Conservation (phyloP, 2,888 invertebrate genomes). For the Habrosyne pyritoides region DNA sequence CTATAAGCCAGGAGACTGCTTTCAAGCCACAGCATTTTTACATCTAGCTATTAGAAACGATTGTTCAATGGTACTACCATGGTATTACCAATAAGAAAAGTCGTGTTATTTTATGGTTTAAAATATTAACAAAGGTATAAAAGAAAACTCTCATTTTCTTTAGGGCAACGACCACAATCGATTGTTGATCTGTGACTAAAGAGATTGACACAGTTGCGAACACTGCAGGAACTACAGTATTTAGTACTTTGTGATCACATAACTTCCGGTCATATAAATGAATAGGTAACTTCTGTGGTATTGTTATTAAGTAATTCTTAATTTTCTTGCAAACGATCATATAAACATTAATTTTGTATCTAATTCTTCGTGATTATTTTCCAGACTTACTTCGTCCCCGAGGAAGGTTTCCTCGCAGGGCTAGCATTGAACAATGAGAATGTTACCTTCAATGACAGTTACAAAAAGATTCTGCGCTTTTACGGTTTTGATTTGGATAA, state of each 20-base stretch:
- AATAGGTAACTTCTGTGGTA: not conserved
- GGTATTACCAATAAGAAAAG: no score
- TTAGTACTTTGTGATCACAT: conserved; percentile 11
- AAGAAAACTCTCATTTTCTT: conserved; percentile 11
- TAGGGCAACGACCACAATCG: conserved; percentile 6
- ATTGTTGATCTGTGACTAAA: conserved; percentile 38
- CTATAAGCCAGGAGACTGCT: no score
- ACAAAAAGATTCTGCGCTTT: conserved; percentile 88
- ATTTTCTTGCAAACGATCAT: not conserved
- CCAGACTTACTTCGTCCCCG: conserved; percentile 92
- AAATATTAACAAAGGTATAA: not conserved
- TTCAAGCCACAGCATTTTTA: no score
- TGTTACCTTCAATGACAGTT: conserved; percentile 88
- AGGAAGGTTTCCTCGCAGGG: conserved; percentile 92
- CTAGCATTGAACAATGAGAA: conserved; percentile 91
- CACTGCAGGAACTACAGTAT: conserved; percentile 9
- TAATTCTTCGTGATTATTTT: conserved; percentile 31
- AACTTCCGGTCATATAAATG: conserved; percentile 11
- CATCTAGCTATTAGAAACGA: no score
- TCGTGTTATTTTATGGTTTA: not conserved
- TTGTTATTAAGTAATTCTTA: not conserved
- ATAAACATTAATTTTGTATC: not conserved
- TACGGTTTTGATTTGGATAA: conserved; percentile 91
- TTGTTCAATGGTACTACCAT: no score
- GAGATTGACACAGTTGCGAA: conserved; percentile 19